Percentiles rank a stretch among this genome's conserved stretches.
Conservation (phyloP, 2,113 vertebrate species). For the Stegostoma tigrinum region DNA sequence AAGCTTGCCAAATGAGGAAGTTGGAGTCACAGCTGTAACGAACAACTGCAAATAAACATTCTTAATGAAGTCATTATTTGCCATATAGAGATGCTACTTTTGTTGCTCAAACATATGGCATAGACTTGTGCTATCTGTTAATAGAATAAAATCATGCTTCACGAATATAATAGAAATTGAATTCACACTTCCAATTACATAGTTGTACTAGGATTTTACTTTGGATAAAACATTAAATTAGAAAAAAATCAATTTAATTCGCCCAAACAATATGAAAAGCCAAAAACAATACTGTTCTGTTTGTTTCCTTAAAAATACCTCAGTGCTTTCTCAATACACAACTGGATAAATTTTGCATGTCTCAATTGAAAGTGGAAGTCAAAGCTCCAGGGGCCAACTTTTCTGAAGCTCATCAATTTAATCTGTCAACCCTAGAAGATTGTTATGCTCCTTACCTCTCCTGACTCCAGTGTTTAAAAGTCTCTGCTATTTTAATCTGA, state of each 20-base stretch:
- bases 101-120: neutral
- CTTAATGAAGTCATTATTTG: neutral
- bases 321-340: neutral
- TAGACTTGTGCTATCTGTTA: neutral
- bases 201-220: neutral
- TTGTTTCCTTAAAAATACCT: neutral
- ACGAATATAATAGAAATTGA: neutral
- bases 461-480: neutral
- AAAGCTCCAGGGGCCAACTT: neutral
- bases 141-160: neutral
- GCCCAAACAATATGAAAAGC: neutral
- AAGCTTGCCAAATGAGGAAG: neutral
- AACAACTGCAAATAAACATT: neutral
- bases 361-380: neutral
- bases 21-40: neutral
- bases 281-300: neutral
- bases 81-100: neutral
- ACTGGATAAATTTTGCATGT: neutral
- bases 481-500: slow-evolving; percentile 4
- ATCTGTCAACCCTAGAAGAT: neutral
- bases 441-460: neutral
- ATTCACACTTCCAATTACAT: neutral
- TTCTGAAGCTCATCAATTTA: slow-evolving; percentile 24
- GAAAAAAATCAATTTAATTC: neutral
- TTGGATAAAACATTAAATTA: neutral